These are phyloP conservation scores for Podarcis siculus DNA, from an alignment of 2,797 vertebrate species.

Conservation along the genomic window DNA sequence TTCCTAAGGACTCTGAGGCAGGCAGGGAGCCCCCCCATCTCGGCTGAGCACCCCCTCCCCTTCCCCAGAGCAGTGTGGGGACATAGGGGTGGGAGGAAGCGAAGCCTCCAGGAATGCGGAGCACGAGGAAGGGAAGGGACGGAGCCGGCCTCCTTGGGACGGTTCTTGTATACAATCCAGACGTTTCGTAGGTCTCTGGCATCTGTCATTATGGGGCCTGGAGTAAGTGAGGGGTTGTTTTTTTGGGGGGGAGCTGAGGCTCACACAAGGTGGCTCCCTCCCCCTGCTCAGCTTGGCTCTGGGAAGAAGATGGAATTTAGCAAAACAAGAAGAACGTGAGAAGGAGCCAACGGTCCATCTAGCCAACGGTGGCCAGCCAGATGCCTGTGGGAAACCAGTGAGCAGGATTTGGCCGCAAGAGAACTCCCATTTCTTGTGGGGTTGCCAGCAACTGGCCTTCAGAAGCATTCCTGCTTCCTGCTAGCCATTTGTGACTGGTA, in stretches of 20 bases:
- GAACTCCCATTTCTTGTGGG: too few species aligned
- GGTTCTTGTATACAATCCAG: neutral
- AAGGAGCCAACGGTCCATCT: too few species aligned
- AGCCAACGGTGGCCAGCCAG: too few species aligned
- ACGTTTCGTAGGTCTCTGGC: neutral
- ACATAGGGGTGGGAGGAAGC: too few species aligned
- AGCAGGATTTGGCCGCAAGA: too few species aligned
- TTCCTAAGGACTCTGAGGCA: neutral
- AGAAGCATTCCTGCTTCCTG: too few species aligned
- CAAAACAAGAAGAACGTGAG: too few species aligned
- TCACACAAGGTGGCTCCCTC: neutral
- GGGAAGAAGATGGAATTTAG: neutral
- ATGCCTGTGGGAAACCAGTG: too few species aligned
- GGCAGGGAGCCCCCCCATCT: neutral
- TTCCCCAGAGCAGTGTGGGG: neutral
- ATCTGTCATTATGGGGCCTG: neutral
- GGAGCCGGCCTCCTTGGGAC: neutral
- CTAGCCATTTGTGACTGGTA: too few species aligned
- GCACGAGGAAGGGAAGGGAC: accelerated
- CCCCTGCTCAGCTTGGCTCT: neutral
- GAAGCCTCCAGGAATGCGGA: neutral
- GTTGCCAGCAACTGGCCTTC: too few species aligned
- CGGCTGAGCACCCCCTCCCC: neutral
- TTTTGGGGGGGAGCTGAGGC: neutral
- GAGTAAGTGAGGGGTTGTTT: too few species aligned